A percentile compares a stretch with the other conserved stretches of the same genome.
phyloP scores from a whole-genome alignment of 2,797 vertebrate genomes.

The Carapus acus region DNA sequence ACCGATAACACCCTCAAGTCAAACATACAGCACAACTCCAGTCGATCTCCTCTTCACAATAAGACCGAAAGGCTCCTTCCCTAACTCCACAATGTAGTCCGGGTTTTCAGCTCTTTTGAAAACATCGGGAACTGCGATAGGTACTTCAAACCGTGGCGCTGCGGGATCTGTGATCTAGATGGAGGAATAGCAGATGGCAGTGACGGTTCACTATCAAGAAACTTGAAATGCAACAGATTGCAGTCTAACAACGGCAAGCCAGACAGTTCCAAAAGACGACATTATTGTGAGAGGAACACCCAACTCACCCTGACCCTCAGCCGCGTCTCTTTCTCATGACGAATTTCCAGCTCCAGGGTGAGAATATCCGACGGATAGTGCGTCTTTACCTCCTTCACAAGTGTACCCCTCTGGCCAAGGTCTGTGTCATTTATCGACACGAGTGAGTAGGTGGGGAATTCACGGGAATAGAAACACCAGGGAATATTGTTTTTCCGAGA shows the following conservation, averaged over 20 bases:
- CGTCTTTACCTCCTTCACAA: conserved; percentile 69
- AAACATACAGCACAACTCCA: conserved; percentile 67
- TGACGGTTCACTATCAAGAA: neutral
- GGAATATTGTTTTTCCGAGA: conserved; percentile 67
- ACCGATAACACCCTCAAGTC: neutral
- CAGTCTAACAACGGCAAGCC: neutral
- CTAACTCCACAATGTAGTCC: conserved; percentile 72
- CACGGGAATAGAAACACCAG: conserved; percentile 83
- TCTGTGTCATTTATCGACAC: conserved; percentile 66
- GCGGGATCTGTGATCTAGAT: conserved; percentile 73
- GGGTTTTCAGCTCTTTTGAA: conserved; percentile 67
- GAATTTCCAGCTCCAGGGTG: conserved; percentile 70
- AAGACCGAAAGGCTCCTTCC: conserved; percentile 73
- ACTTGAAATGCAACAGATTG: neutral
- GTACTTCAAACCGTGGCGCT: conserved; percentile 75
- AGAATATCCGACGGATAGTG: conserved; percentile 81
- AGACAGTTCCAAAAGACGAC: neutral
- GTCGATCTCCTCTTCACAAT: conserved; percentile 67
- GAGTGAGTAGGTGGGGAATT: conserved; percentile 80
- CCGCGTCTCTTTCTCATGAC: conserved; percentile 74
- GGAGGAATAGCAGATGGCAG: neutral
- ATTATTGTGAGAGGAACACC: too few relatives aligned
- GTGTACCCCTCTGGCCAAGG: conserved; percentile 69
- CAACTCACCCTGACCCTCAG: conserved; percentile 77
- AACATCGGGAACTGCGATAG: conserved; percentile 68